Evolutionary conservation across 1,140 invertebrate species (phyloP).

Genomic region (Planococcus citri): DNA sequence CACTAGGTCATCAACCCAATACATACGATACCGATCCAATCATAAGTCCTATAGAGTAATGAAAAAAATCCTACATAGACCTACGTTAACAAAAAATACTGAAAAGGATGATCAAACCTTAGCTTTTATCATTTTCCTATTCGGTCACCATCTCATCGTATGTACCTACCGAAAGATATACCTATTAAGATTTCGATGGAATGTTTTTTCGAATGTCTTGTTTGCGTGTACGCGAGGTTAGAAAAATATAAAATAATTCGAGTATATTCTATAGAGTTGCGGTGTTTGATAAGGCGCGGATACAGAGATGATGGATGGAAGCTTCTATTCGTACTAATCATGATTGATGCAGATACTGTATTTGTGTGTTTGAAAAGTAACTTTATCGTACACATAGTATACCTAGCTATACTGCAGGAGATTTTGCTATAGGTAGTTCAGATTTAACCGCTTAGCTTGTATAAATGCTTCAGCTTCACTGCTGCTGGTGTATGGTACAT

Average conservation of each 20-base stretch:
- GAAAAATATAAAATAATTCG: constrained; percentile 4
- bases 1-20: background rate
- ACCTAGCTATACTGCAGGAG: background rate
- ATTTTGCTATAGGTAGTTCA: background rate
- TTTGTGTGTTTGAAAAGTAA: background rate
- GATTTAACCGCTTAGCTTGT: too few relatives aligned
- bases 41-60: too few relatives aligned
- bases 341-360: background rate
- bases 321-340: constrained; percentile 2
- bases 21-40: too few relatives aligned
- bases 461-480: too few relatives aligned
- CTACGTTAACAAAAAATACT: background rate
- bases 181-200: background rate
- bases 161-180: background rate
- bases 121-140: too few relatives aligned
- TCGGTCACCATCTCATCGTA: too few relatives aligned
- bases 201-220: background rate
- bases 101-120: background rate
- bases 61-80: background rate
- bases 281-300: background rate
- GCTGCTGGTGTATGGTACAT: background rate
- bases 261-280: background rate
- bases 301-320: background rate
- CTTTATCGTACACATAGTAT: too few relatives aligned
- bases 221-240: background rate